Evolutionary conservation across 2,113 vertebrate species (phyloP), one percentile per base, ranked within the genome.

Genomic region (Psittacara wagleri): DNA sequence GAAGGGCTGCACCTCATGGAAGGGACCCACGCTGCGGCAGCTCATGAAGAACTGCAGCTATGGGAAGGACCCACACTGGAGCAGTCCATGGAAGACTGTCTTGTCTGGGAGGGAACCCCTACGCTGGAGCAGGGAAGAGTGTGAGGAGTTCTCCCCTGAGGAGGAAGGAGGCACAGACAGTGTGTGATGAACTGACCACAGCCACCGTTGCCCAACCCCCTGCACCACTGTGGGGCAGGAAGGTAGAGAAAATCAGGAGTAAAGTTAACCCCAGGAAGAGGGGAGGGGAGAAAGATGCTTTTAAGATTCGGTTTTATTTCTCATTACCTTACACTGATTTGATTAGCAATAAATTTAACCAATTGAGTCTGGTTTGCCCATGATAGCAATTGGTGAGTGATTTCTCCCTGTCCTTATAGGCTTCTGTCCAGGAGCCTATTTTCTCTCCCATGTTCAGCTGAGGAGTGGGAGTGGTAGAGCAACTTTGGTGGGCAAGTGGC

Each of bases 21-120:
- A 72, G 24, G 17, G 11, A 49, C 16, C 43, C 2, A 1, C 1
- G 1, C 10, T 13, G 13, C 11, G 25, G 20, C 37, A 83, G 11
- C 20, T 37, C 5, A 4, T 8, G 29, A 63, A n/a, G 41, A 69
- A 7, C 41, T 51, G 17, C 28, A 57, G 2, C 43, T 37, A 11
- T 46, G 43, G 31, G 24, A 69, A 46, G 27, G 20, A 20, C 2
- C 39, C 4, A 19, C 4, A 6, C 0, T 80, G 37, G 28, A 54
- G 24, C 67, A 43, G 7, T 20, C 31, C 17, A 28, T 28, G 54
- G 28, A 80, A 12, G 3, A 51, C 31, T 51, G 18, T 19, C 2
- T 19, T 3, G 13, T 5, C 1, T 6, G 41, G 48, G 39, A 84
- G 10, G 10, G 7, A 31, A 51, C 49, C 6, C 4, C 11, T 20